Percentiles rank a stretch among this genome's conserved stretches.
phyloP scores from a whole-genome alignment of 2,888 invertebrate species.

The Acronicta leporina region DNA sequence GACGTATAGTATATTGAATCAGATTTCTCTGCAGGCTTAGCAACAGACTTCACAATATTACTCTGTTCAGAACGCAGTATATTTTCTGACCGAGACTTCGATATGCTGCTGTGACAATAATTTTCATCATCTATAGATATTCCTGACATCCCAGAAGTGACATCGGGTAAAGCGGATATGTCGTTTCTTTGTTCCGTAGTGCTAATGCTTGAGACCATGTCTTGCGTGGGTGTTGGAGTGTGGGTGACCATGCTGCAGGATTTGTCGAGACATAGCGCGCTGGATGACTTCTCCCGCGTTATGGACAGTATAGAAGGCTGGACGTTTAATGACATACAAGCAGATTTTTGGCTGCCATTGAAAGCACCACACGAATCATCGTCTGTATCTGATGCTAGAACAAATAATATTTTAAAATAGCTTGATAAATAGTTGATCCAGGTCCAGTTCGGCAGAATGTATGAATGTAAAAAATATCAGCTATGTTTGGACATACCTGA shows the following conservation, averaged over 20 bases:
- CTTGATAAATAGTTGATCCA: too few species aligned
- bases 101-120: conserved; percentile 83
- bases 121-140: conserved; percentile 87
- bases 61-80: conserved; percentile 83
- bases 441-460: too few species aligned
- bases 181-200: conserved; percentile 86
- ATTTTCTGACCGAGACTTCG: conserved; percentile 85
- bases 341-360: conserved; percentile 86
- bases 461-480: too few species aligned
- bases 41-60: conserved; percentile 67
- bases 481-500: conserved; percentile 64
- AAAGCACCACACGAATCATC: conserved; percentile 86
- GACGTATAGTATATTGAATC: conserved; percentile 87
- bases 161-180: conserved; percentile 80
- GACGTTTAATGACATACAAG: conserved; percentile 83
- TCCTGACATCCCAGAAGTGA: conserved; percentile 86
- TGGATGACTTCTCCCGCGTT: conserved; percentile 83
- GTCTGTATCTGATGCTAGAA: conserved; percentile 82
- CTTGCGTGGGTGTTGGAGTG: conserved; percentile 86
- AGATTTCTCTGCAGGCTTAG: conserved; percentile 77
- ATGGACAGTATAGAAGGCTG: conserved; percentile 81
- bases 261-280: conserved; percentile 85
- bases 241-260: conserved; percentile 84
- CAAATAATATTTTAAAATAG: too few species aligned
- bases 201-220: conserved; percentile 87